These are phyloP conservation scores for Ophion obscuratus DNA, from an alignment of 2,888 invertebrate species.

Conservation along the genomic window DNA sequence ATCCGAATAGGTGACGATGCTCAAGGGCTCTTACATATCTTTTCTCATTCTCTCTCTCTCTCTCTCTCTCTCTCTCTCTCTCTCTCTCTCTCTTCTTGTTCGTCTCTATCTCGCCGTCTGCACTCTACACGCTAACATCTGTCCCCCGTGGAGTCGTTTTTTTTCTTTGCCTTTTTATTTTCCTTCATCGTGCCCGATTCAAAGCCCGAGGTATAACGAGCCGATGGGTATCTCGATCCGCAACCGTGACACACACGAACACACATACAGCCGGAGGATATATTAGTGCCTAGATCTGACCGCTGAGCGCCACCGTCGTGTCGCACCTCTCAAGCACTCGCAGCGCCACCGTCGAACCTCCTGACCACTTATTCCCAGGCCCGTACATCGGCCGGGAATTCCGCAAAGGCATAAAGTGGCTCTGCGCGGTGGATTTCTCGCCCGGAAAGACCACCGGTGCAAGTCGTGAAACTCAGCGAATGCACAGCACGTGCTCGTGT, in stretches of 20 bases:
- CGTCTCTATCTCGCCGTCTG: constrained; percentile 2
- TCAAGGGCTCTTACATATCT: constrained; percentile 12
- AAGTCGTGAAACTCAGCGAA: constrained; percentile 66
- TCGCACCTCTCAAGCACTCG: constrained; percentile 3
- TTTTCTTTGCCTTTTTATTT: constrained; percentile 66
- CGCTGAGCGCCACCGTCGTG: constrained; percentile 20
- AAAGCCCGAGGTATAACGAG: constrained; percentile 75
- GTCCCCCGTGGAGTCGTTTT: constrained; percentile 41
- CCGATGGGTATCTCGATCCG: constrained; percentile 79
- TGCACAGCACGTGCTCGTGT: constrained; percentile 69
- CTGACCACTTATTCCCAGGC: constrained; percentile 47
- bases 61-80: constrained; percentile 39
- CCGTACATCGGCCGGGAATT: constrained; percentile 68
- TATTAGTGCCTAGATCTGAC: constrained; percentile 35
- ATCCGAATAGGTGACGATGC: constrained; percentile 76
- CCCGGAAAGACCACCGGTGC: constrained; percentile 7
- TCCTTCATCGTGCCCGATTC: constrained; percentile 52
- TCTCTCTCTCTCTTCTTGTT: constrained; percentile 17
- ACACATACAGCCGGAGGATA: constrained; percentile 9
- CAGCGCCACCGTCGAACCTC: constrained; percentile 49
- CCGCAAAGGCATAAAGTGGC: constrained; percentile 68
- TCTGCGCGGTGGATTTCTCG: constrained; percentile 54
- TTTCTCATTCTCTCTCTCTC: constrained; percentile 41
- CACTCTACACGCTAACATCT: constrained; percentile 44
- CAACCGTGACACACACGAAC: constrained; percentile 56